phyloP scores from a whole-genome alignment of 2,888 invertebrate species.

The Heterodera filipjevi region DNA sequence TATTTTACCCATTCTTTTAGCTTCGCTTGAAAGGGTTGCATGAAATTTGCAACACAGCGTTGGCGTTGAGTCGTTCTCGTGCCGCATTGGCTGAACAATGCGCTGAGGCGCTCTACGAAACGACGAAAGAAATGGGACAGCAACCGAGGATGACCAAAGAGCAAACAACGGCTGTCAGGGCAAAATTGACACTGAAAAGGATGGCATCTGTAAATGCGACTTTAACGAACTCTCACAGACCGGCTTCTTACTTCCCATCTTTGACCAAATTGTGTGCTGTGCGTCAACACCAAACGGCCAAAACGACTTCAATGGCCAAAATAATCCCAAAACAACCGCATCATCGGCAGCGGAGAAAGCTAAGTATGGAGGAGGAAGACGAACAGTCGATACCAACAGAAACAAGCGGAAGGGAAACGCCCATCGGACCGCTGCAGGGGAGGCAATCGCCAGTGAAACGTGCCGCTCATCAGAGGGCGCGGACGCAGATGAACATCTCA shows the following conservation, averaged over 20 bases:
- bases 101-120: conserved; percentile 28
- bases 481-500: neutral
- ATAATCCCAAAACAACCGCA: neutral
- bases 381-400: neutral
- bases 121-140: conserved; percentile 13
- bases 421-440: neutral
- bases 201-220: neutral
- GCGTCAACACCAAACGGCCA: neutral
- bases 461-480: conserved; percentile 19
- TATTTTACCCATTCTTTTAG: conserved; percentile 13
- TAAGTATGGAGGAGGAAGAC: neutral
- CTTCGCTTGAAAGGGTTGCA: conserved; percentile 26
- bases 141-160: neutral
- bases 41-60: conserved; percentile 23
- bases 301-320: neutral
- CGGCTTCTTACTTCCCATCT: neutral
- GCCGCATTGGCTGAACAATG: conserved; percentile 25
- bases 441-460: neutral
- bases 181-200: neutral
- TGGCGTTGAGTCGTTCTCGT: conserved; percentile 19
- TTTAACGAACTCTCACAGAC: neutral
- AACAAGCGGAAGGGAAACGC: neutral
- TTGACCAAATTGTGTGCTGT: neutral
- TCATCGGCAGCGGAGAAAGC: neutral
- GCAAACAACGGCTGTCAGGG: neutral